phyloP scores from a whole-genome alignment of 2,113 vertebrate genomes.

The Prionailurus bengalensis region DNA sequence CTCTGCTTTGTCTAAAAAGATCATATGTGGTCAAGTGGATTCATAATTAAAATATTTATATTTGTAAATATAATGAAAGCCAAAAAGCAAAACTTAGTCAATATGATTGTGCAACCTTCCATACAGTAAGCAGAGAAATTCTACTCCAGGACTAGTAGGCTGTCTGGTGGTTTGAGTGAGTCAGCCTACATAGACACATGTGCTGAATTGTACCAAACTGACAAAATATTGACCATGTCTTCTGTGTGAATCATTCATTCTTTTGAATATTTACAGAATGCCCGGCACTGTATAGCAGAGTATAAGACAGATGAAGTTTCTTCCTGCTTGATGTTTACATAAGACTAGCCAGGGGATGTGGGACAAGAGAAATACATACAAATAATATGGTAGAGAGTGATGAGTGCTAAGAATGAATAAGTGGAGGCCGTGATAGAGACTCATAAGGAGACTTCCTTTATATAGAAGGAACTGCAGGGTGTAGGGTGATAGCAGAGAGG shows the following conservation, averaged over 20 bases:
- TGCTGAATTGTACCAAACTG: conserved; percentile 13
- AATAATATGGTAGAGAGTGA: background rate
- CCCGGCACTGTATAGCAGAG: background rate
- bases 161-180: background rate
- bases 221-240: conserved; percentile 54
- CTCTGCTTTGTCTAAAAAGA: background rate
- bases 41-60: conserved; percentile 28
- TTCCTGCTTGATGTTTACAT: conserved; percentile 6
- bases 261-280: conserved; percentile 57
- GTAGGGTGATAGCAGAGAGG: background rate
- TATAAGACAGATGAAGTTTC: conserved; percentile 37
- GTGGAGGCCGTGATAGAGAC: conserved; percentile 15
- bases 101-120: background rate
- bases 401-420: conserved; percentile 31
- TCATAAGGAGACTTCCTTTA: background rate
- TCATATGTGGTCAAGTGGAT: background rate
- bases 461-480: background rate
- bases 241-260: background rate
- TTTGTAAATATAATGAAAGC: conserved; percentile 7
- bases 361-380: conserved; percentile 26
- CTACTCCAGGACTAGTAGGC: background rate
- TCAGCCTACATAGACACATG: background rate
- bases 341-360: background rate
- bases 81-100: conserved; percentile 6
- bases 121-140: background rate